Base-by-base conservation (phyloP, 2,888 invertebrate species). In the Synergus umbraculus region DNA sequence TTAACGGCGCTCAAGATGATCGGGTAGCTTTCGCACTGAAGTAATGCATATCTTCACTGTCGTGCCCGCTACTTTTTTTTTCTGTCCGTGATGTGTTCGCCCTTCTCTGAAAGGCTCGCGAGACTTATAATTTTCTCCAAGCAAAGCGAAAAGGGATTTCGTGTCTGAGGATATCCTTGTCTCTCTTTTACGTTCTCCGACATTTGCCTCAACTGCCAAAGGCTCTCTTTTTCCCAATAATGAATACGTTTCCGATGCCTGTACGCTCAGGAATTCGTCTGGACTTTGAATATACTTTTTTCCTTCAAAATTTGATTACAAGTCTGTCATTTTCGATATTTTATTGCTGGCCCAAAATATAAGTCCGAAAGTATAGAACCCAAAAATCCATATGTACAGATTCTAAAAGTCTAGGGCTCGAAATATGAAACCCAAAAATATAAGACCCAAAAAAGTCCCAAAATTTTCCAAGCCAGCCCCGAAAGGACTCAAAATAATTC, bases 1-100 rank as follows among this genome's bases (percentile, higher is more conserved):
- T 73, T 54, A 73, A 73, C 37, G n/a, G 73, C 73, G 49, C 37
- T 73, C 73, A 29, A 73, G 49, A 73, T 73, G 73, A 54, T 73
- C 73, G 73, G 49, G 54, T 73, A 54, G 46, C 54, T 29, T 73
- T 49, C n/a, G 54, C 37, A 73, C 29, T 15, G 60, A 22, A 60
- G 73, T 69, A 67, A 46, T 69, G 29, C n/a, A 73, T 73, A 67
- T 73, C 54, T 73, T 73, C 49, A 37, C 54, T 73, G 73, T 54
- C 49, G 37, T 54, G 49, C 49, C 37, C 73, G 49, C 73, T 54
- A 73, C 54, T 73, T 73, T 73, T 73, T 73, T 54, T 69, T 29
- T 29, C 29, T 37, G 73, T 54, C 73, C 29, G 73, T 22, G 22
- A 22, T n/a, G 54, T 9, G 54, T 8, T 54, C 12, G 15, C 64